These are phyloP conservation scores for Ammospiza caudacuta DNA, from an alignment of 2,113 vertebrate species.

Conservation along the genomic window DNA sequence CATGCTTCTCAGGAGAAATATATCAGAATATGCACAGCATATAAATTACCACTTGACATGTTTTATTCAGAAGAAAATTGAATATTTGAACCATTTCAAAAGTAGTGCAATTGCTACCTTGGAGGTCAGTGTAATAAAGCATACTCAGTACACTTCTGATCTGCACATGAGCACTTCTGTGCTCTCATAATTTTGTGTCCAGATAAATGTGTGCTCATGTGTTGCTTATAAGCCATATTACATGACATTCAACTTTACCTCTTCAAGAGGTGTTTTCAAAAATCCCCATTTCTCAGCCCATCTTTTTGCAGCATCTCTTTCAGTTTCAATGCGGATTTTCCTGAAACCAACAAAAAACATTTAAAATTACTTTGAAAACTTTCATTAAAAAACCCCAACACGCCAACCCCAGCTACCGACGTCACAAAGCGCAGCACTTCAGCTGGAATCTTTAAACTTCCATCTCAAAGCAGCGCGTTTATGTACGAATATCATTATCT, in stretches of 20 bases:
- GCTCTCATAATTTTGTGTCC: not conserved
- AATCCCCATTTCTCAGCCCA: constrained; percentile 80
- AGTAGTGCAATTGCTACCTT: not conserved
- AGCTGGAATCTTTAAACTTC: not conserved
- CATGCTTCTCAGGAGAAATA: constrained; percentile 37
- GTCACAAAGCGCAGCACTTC: not conserved
- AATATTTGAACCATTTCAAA: not conserved
- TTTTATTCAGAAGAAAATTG: not conserved
- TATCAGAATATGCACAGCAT: not conserved
- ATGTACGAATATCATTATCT: not conserved
- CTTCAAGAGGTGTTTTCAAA: constrained; percentile 51
- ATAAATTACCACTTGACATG: not conserved
- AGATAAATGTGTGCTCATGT: not conserved
- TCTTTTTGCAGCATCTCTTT: constrained; percentile 53
- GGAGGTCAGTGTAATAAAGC: not conserved
- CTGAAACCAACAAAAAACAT: constrained; percentile 46
- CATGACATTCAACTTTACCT: constrained; percentile 68
- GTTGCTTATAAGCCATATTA: not conserved
- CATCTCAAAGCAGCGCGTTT: not conserved
- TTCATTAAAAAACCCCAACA: not conserved
- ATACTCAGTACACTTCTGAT: not conserved
- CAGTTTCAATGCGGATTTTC: constrained; percentile 63
- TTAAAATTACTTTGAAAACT: not conserved
- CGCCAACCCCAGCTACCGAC: rapidly evolving
- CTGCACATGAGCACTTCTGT: not conserved